A percentile compares a stretch with the other conserved stretches of the same genome.
phyloP scores from a whole-genome alignment of 2,113 vertebrate genomes.

The Vimba vimba region DNA sequence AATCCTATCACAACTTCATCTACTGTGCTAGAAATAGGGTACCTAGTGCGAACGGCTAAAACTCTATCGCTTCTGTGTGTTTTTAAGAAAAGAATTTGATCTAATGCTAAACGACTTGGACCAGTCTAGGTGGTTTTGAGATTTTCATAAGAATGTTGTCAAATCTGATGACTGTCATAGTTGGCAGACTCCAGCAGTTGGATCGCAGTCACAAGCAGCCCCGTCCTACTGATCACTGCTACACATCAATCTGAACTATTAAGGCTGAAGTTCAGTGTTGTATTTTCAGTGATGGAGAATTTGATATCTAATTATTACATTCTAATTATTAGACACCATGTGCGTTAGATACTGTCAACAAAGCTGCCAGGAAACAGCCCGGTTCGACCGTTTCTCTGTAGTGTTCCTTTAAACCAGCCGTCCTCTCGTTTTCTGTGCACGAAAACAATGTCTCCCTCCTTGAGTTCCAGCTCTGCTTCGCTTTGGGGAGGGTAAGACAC shows the following conservation, averaged over 20 bases:
- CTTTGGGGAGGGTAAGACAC: constrained; percentile 98
- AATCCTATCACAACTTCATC: constrained; percentile 62
- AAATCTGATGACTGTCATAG: constrained; percentile 10
- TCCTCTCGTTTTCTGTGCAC: constrained; percentile 97
- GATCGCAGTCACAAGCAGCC: not conserved
- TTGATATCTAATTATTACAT: not conserved
- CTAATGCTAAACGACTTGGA: constrained; percentile 10
- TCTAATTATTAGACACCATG: not conserved
- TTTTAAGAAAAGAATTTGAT: constrained; percentile 25
- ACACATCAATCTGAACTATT: not conserved
- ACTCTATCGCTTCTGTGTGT: constrained; percentile 8
- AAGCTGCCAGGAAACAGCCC: constrained; percentile 98
- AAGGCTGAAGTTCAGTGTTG: constrained; percentile 22
- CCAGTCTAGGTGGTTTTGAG: not conserved
- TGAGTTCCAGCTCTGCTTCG: constrained; percentile 97
- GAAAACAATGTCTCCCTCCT: constrained; percentile 98
- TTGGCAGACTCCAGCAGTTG: not conserved
- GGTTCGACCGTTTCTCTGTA: constrained; percentile 95
- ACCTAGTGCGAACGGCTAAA: constrained; percentile 21
- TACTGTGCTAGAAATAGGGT: constrained; percentile 59
- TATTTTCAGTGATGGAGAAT: constrained; percentile 31
- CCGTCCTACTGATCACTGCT: not conserved
- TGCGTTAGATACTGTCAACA: constrained; percentile 89
- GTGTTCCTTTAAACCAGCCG: constrained; percentile 99
- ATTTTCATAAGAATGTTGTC: not conserved